Conservation (phyloP, 2,113 vertebrate genomes). For the Pelmatolapia mariae region DNA sequence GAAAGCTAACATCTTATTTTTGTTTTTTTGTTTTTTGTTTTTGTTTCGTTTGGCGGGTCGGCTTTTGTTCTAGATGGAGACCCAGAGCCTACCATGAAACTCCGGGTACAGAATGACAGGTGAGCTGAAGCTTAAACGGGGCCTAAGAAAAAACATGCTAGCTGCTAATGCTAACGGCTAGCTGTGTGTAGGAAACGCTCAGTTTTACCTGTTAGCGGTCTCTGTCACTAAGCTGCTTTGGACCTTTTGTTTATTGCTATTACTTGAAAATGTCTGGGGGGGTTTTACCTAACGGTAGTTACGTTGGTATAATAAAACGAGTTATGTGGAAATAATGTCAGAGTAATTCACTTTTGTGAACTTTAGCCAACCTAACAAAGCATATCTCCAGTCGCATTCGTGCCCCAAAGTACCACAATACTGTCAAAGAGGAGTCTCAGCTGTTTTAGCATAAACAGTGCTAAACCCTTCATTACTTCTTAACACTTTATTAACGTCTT, state of each 20-base stretch:
- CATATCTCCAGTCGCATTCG: neutral
- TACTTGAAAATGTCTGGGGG: neutral
- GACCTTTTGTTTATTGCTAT: neutral
- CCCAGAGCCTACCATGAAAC: constrained; percentile 68
- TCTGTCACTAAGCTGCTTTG: neutral
- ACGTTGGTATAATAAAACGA: neutral
- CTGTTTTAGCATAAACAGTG: neutral
- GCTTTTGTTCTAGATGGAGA: constrained; percentile 48
- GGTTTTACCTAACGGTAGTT: neutral
- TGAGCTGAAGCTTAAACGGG: constrained; percentile 13
- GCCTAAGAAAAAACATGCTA: neutral
- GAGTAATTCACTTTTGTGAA: neutral
- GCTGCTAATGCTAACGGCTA: constrained; percentile 34
- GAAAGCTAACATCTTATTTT: constrained; percentile 11
- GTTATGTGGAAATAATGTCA: neutral
- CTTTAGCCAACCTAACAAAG: neutral
- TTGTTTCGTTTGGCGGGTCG: constrained; percentile 17
- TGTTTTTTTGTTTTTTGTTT: constrained; percentile 24
- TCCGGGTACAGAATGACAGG: constrained; percentile 77
- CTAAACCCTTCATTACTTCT: neutral
- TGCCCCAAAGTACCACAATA: neutral
- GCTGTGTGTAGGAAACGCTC: neutral
- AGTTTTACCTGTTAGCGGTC: neutral
- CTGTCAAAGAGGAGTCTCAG: neutral
- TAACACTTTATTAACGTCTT: neutral